Evolutionary conservation across 2,113 vertebrate species (phyloP).

Genomic region (Sturnus vulgaris): DNA sequence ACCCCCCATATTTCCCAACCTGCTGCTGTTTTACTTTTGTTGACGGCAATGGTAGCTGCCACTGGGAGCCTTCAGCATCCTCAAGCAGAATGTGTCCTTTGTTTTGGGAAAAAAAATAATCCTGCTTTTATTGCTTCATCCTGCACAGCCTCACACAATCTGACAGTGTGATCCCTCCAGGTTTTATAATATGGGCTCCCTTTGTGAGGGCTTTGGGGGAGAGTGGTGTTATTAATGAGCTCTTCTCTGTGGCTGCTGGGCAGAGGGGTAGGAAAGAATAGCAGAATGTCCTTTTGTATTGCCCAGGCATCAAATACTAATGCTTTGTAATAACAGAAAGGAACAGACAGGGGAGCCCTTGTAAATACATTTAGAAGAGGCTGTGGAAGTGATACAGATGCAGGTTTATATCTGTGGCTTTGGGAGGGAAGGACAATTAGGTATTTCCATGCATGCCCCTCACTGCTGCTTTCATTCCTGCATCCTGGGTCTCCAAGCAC

Average conservation of each 20-base stretch:
- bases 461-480: not conserved
- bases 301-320: not conserved
- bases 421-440: not conserved
- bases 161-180: not conserved
- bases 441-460: accelerated
- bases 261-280: not conserved
- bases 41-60: not conserved
- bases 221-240: not conserved
- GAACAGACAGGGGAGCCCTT: conserved; percentile 45
- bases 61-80: not conserved
- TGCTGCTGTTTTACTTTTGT: not conserved
- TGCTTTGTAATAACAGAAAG: conserved; percentile 34
- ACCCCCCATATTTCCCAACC: not conserved
- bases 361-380: not conserved
- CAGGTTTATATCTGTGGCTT: not conserved
- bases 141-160: not conserved
- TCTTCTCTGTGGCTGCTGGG: not conserved
- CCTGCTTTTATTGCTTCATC: not conserved
- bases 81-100: not conserved
- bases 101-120: not conserved
- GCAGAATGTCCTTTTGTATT: not conserved
- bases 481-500: not conserved
- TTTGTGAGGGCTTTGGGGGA: not conserved
- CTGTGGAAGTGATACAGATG: not conserved
- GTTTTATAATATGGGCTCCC: not conserved